phyloP scores from a whole-genome alignment of 2,888 invertebrate species.

The Hipparchia sbordonii region DNA sequence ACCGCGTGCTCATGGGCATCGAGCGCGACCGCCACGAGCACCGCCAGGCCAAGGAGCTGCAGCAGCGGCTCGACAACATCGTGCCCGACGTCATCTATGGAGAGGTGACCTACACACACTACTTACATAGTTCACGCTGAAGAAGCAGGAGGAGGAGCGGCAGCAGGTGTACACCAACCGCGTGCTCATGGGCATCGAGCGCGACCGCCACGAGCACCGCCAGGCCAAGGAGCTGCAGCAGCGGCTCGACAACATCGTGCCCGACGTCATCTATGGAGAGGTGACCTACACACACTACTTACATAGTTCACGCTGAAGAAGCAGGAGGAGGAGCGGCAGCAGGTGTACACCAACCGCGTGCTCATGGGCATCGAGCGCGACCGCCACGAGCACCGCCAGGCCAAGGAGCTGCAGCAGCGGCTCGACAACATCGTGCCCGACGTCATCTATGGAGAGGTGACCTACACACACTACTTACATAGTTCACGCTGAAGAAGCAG shows the following conservation, averaged over 20 bases:
- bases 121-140: constrained; percentile 86
- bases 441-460: constrained; percentile 66
- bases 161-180: constrained; percentile 77
- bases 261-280: constrained; percentile 63
- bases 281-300: constrained; percentile 55
- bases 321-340: constrained; percentile 84
- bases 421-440: too few relatives aligned
- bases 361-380: constrained; percentile 45
- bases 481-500: constrained; percentile 89
- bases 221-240: too few relatives aligned
- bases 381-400: neutral
- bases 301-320: constrained; percentile 91
- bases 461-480: constrained; percentile 75
- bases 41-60: too few relatives aligned
- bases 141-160: constrained; percentile 87
- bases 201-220: constrained; percentile 6
- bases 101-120: too few relatives aligned
- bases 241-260: too few relatives aligned
- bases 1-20: constrained; percentile 68
- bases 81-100: constrained; percentile 58
- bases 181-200: constrained; percentile 56
- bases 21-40: constrained; percentile 9
- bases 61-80: too few relatives aligned
- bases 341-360: constrained; percentile 81
- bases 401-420: too few relatives aligned